Evolutionary conservation across 2,113 vertebrate genomes (phyloP).

Genomic region (Arizona elegans): DNA sequence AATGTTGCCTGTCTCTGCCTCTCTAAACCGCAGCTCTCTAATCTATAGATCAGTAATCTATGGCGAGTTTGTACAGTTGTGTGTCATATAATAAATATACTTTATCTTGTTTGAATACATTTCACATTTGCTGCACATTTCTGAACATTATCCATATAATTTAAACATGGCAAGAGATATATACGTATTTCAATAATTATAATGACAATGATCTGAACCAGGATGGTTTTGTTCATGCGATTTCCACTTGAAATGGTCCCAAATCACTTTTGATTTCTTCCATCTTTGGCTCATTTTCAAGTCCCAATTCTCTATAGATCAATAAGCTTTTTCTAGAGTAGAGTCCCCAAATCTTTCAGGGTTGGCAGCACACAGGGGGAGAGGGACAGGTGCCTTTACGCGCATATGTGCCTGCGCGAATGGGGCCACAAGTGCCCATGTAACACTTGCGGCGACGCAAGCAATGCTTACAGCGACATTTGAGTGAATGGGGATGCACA

Average conservation of each 20-base stretch:
- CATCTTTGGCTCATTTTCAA: not conserved
- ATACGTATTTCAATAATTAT: not conserved
- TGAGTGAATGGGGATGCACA: too few relatives aligned
- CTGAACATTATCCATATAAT: not conserved
- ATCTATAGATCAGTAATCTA: not conserved
- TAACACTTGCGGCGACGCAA: too few relatives aligned
- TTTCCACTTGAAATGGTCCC: not conserved
- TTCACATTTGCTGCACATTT: not conserved
- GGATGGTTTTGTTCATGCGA: not conserved
- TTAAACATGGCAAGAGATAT: not conserved
- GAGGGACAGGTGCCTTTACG: too few relatives aligned
- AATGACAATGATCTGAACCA: not conserved
- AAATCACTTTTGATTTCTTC: not conserved
- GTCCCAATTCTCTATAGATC: not conserved
- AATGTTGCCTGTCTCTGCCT: not conserved
- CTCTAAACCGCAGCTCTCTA: not conserved
- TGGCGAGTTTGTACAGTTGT: not conserved
- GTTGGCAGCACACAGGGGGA: too few relatives aligned
- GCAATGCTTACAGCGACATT: too few relatives aligned
- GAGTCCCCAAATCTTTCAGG: too few relatives aligned
- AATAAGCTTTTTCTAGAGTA: not conserved
- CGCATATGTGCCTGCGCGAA: rapidly evolving
- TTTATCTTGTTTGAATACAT: not conserved
- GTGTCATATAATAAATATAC: not conserved
- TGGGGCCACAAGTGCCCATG: rapidly evolving